A percentile compares a stretch with the other conserved stretches of the same genome.
These are phyloP conservation scores for Germaria angustata DNA, from an alignment of 2,888 invertebrate genomes.

Conservation along the genomic window DNA sequence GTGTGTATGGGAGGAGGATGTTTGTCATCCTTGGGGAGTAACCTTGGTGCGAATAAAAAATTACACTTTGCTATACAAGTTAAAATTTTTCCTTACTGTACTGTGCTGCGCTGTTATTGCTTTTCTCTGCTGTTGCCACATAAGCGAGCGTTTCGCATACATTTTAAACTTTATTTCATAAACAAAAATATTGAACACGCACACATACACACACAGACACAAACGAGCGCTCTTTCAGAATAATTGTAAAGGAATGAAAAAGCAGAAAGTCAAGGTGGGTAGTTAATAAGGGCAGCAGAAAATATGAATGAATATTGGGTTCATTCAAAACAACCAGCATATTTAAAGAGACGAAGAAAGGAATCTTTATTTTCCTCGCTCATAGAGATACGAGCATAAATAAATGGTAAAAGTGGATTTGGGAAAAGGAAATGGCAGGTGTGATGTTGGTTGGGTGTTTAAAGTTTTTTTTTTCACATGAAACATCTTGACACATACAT, in stretches of 20 bases:
- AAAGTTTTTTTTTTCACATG: constrained; percentile 40
- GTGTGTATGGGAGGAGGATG: constrained; percentile 51
- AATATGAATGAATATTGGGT: constrained; percentile 67
- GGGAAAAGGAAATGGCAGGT: constrained; percentile 51
- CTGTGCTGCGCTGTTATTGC: constrained; percentile 21
- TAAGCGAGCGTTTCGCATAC: constrained; percentile 42
- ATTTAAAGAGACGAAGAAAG: constrained; percentile 27
- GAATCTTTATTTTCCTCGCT: too few relatives aligned
- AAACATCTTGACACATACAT: constrained; percentile 52
- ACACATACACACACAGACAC: not conserved
- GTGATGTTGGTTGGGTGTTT: constrained; percentile 55
- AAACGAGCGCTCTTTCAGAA: constrained; percentile 12
- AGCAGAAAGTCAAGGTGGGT: constrained; percentile 42
- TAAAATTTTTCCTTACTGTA: constrained; percentile 32
- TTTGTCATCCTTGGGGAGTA: constrained; percentile 75
- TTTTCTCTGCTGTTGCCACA: constrained; percentile 29
- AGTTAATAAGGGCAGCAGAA: constrained; percentile 30
- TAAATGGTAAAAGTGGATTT: constrained; percentile 25
- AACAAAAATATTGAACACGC: constrained; percentile 11
- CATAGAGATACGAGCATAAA: not conserved
- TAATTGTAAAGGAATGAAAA: constrained; percentile 48
- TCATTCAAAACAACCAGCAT: constrained; percentile 61
- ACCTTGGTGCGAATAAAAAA: constrained; percentile 79
- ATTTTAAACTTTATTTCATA: constrained; percentile 51
- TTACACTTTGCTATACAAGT: constrained; percentile 75